These are phyloP conservation scores for Ceratosolen fusciceps DNA, from an alignment of 1,140 invertebrate genomes.

Conservation along the genomic window DNA sequence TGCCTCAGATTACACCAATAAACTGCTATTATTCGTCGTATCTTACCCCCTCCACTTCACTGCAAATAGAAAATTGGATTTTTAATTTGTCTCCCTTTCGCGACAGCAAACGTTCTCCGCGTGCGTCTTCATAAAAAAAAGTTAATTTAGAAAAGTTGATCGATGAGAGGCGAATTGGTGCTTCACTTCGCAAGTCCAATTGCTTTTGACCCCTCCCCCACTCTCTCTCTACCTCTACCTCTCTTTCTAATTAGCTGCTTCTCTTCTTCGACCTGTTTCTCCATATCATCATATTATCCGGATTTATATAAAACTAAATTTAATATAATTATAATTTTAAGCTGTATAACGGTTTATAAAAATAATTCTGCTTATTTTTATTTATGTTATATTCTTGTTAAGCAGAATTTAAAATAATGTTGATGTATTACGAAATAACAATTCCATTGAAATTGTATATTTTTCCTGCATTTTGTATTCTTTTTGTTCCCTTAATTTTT, in stretches of 20 bases:
- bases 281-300: no score
- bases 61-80: constrained; percentile 60
- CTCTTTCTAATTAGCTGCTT: neutral
- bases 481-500: no score
- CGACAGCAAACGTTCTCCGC: constrained; percentile 55
- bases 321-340: neutral
- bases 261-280: neutral
- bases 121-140: constrained; percentile 22
- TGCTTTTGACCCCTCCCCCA: neutral
- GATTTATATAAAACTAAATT: neutral
- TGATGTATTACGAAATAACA: neutral
- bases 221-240: neutral
- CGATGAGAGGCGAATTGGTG: neutral
- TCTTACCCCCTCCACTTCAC: neutral
- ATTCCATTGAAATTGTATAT: neutral
- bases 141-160: constrained; percentile 42
- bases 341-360: neutral
- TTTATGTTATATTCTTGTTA: constrained; percentile 7
- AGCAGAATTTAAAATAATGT: neutral
- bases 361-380: neutral
- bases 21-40: constrained; percentile 49
- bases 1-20: constrained; percentile 16
- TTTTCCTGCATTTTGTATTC: no score
- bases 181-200: neutral
- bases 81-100: constrained; percentile 59